Evolutionary conservation across 92 coral and sea anemone genomes (phyloP).

Genomic region (Porites rus): DNA sequence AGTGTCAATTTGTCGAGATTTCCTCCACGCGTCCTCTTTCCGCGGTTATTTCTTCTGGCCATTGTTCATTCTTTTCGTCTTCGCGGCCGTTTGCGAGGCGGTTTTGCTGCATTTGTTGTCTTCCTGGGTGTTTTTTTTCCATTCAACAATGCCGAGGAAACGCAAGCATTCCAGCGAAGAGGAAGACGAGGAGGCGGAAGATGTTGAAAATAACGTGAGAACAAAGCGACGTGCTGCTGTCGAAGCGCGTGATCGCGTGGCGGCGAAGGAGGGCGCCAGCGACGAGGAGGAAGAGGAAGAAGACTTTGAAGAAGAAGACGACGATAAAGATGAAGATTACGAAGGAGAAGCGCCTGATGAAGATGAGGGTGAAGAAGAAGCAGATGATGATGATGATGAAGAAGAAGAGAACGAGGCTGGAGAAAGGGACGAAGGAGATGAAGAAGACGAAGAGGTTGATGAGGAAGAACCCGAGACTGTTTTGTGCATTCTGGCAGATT

Average conservation of each 20-base stretch:
- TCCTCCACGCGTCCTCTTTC: conserved; percentile 36
- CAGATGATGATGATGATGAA: conserved; percentile 74
- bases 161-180: conserved; percentile 91
- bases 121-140: conserved; percentile 12
- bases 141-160: conserved; percentile 78
- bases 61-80: conserved; percentile 33
- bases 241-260: conserved; percentile 88
- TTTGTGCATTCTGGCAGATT: conserved; percentile 68
- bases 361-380: conserved; percentile 75
- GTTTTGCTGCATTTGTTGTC: conserved; percentile 17
- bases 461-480: conserved; percentile 76
- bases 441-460: conserved; percentile 78
- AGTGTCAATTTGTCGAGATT: conserved; percentile 17
- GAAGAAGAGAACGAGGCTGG: conserved; percentile 60
- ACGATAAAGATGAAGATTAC: conserved; percentile 79
- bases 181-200: conserved; percentile 81
- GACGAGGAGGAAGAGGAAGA: conserved; percentile 83
- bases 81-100: conserved; percentile 12
- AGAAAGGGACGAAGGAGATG: conserved; percentile 48
- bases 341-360: conserved; percentile 81
- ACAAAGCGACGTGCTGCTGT: conserved; percentile 88
- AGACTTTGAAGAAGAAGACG: conserved; percentile 79
- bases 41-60: conserved; percentile 33
- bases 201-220: conserved; percentile 77
- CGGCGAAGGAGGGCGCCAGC: conserved; percentile 73